A percentile compares a stretch with the other conserved stretches of the same genome.
These are phyloP conservation scores for Troides oblongomaculatus DNA, from an alignment of 2,888 invertebrate species.

Conservation along the genomic window DNA sequence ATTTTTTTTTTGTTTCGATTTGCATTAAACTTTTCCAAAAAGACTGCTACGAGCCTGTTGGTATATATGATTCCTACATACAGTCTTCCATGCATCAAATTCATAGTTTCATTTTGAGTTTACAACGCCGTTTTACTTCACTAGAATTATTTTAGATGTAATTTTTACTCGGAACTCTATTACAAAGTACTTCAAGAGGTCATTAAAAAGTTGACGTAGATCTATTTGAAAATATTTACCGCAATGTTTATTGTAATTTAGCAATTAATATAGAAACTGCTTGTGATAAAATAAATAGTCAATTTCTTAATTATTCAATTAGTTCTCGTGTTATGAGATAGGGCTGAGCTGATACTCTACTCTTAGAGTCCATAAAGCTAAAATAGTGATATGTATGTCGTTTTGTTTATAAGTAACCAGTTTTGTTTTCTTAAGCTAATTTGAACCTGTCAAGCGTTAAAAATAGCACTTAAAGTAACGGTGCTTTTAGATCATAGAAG, in stretches of 20 bases:
- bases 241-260: slow-evolving; percentile 17
- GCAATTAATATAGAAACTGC: slow-evolving; percentile 23
- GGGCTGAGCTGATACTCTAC: slow-evolving; percentile 14
- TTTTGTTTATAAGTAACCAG: slow-evolving; percentile 16
- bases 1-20: slow-evolving; percentile 35
- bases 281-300: slow-evolving; percentile 29
- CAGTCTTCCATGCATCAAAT: slow-evolving; percentile 28
- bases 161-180: slow-evolving; percentile 8
- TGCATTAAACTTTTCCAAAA: slow-evolving; percentile 16
- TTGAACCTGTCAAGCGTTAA: slow-evolving; percentile 14
- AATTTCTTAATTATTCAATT: slow-evolving; percentile 24
- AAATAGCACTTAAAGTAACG: background rate
- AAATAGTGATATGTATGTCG: slow-evolving; percentile 7
- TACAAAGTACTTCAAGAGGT: slow-evolving; percentile 12
- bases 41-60: slow-evolving; percentile 25
- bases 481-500: background rate
- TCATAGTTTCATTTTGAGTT: slow-evolving; percentile 25
- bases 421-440: slow-evolving; percentile 17
- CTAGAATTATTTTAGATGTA: slow-evolving; percentile 27
- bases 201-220: slow-evolving; percentile 6
- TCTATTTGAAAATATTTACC: slow-evolving; percentile 13
- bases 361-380: slow-evolving; percentile 19
- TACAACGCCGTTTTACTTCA: slow-evolving; percentile 25
- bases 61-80: slow-evolving; percentile 26
- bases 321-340: slow-evolving; percentile 21